Evolutionary conservation across 2,797 vertebrate species (phyloP).

Genomic region (Xenopus petersii): DNA sequence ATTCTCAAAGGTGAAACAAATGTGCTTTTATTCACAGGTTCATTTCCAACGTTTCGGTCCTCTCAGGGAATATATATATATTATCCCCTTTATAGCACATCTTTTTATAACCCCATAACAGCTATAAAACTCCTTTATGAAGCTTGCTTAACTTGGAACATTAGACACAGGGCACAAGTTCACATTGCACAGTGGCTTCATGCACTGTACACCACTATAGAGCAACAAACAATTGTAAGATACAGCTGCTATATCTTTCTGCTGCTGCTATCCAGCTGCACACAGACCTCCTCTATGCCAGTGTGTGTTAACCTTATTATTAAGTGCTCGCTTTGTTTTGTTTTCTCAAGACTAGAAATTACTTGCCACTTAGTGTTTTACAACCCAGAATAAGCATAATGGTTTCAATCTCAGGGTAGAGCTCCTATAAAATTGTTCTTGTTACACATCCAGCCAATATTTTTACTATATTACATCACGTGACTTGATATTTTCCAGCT

Average conservation of each 20-base stretch:
- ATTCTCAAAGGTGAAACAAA: no score
- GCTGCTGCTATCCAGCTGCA: slow-evolving; percentile 17
- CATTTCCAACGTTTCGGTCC: no score
- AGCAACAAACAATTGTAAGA: background rate
- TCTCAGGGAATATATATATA: no score
- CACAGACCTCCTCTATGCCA: slow-evolving; percentile 8
- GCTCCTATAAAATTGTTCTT: slow-evolving; percentile 6
- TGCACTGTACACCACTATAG: no score
- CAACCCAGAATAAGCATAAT: slow-evolving; percentile 1
- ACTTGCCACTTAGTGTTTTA: slow-evolving; percentile 34
- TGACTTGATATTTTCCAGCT: background rate
- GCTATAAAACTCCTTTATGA: no score
- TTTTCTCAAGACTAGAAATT: slow-evolving; percentile 28
- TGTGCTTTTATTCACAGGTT: no score
- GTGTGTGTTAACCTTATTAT: slow-evolving; percentile 14
- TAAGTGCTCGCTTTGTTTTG: slow-evolving; percentile 33
- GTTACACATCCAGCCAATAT: background rate
- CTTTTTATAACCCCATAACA: no score
- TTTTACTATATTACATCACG: background rate
- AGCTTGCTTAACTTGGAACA: no score
- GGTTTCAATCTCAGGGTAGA: background rate
- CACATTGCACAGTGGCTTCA: no score
- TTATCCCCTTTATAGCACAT: no score
- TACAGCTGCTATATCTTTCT: background rate
- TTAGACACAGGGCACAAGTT: no score